Conservation (phyloP, 2,797 vertebrate species). For the Dipus sagitta region DNA sequence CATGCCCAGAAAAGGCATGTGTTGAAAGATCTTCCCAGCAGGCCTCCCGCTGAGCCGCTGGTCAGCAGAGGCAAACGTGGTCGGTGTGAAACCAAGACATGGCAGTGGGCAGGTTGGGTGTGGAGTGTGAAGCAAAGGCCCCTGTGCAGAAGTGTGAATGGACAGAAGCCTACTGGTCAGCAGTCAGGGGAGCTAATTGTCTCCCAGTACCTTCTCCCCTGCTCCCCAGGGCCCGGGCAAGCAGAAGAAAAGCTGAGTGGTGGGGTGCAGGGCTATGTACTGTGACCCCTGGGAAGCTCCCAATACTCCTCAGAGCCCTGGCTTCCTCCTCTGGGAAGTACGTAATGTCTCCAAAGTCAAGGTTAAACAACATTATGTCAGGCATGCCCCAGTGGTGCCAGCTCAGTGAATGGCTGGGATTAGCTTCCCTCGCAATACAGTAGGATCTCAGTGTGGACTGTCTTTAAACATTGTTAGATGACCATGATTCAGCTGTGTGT, state of each 20-base stretch:
- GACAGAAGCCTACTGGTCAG: background rate
- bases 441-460: background rate
- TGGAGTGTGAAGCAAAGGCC: background rate
- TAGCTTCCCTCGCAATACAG: background rate
- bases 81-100: background rate
- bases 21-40: conserved; percentile 72
- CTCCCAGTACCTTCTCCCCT: background rate
- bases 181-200: background rate
- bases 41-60: background rate
- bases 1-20: background rate
- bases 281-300: background rate
- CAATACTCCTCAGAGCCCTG: background rate
- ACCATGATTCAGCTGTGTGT: background rate
- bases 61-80: background rate
- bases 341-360: background rate
- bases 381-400: no score
- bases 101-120: background rate
- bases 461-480: background rate
- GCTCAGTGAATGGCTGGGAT: background rate
- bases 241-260: background rate
- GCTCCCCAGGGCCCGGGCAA: no score
- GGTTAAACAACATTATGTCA: background rate
- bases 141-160: accelerated
- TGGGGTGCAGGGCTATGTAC: background rate
- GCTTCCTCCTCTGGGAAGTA: background rate